Evolutionary conservation across 2,113 vertebrate genomes (phyloP), one percentile per base, ranked within the genome.

Genomic region (Petrocephalus microphthalmus): DNA sequence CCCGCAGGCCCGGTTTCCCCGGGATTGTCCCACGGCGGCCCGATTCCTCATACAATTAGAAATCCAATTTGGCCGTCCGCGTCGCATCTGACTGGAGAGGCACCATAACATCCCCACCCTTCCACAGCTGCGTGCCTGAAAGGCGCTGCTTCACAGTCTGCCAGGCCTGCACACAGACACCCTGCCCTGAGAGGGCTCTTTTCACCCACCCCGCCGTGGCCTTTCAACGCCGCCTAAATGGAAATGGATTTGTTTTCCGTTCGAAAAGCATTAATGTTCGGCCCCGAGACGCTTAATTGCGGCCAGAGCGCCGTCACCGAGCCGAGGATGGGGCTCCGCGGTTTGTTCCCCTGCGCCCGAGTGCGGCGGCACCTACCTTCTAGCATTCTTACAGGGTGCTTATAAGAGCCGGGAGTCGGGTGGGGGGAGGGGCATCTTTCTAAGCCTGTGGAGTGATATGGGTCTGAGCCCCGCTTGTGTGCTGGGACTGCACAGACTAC

Each of bases 11-110:
- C 15, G 93, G 95, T 95, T 91, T 96, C 96, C 96, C 95, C 95
- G 91, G 94, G 93, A 95, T 94, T 94, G 92, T 96, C 96, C 95
- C 93, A 93, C 93, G 96, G 96, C 94, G 96, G 95, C 95, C n/a
- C 94, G 95, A 97, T 95, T 96, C 94, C 94, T 96, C 93, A 96
- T 97, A 97, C 96, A 96, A 92, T 94, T 93, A 96, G 95, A 97
- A 97, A 98, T 97, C 95, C 95, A 97, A 96, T 97, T 97, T 96
- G 96, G 95, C 94, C 89, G 84, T 90, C 87, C 82, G 88, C 90
- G 91, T 90, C 92, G 64, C 85, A 90, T 91, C 91, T 87, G 88
- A 47, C 92, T 88, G 57, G 54, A 91, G 87, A 13, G 90, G 91
- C 90, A 89, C 89, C 85, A 86, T 22, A 90, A 91, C 89, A 89